Evolutionary conservation across 2,797 vertebrate species (phyloP).

Genomic region (Peromyscus eremicus): DNA sequence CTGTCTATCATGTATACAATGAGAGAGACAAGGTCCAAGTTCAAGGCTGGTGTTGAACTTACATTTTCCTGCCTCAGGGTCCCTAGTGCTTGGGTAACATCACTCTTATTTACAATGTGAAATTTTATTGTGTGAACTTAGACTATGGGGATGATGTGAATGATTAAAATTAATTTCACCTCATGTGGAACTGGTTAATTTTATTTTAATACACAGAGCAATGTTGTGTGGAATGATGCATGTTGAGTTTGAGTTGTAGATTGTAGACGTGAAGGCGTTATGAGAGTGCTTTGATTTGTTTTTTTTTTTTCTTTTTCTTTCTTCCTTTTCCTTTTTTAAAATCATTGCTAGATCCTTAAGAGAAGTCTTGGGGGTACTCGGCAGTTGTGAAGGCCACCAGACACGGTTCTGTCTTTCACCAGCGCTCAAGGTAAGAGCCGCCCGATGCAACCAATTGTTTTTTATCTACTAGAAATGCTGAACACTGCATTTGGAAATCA

Average conservation of each 20-base stretch:
- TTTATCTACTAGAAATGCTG: slow-evolving; percentile 9
- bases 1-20: not conserved
- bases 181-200: slow-evolving; percentile 38
- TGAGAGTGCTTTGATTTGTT: slow-evolving; percentile 63
- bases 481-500: not conserved
- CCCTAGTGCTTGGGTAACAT: not conserved
- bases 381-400: slow-evolving; percentile 34
- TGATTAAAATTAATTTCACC: slow-evolving; percentile 48
- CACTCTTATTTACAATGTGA: not conserved
- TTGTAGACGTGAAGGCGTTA: not conserved
- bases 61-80: not conserved
- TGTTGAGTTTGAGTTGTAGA: not conserved
- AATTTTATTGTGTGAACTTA: slow-evolving; percentile 36
- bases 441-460: slow-evolving; percentile 42
- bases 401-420: slow-evolving; percentile 57
- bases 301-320: not conserved
- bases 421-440: slow-evolving; percentile 57
- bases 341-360: slow-evolving; percentile 47
- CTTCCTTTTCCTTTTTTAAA: slow-evolving; percentile 54
- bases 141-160: not conserved
- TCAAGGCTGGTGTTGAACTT: not conserved
- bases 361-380: slow-evolving; percentile 50
- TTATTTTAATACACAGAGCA: slow-evolving; percentile 13
- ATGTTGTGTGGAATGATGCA: not conserved
- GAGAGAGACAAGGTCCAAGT: not conserved